Base-by-base conservation (phyloP, 2,797 vertebrate genomes). In the Enteromius fasciolatus region DNA sequence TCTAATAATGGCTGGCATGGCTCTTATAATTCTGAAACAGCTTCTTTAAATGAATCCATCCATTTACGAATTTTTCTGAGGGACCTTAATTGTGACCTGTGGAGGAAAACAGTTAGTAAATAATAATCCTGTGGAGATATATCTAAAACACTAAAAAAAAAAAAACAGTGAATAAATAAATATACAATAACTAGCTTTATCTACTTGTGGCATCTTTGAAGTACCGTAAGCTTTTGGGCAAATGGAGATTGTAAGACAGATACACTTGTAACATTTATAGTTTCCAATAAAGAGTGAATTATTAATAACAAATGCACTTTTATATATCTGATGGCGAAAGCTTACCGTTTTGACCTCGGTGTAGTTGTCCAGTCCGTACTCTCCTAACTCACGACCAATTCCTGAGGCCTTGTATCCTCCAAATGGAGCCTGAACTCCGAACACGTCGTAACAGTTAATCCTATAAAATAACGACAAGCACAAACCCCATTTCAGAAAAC, bases 321-420 rank as follows among this genome's bases (percentile, higher is more conserved):
- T n/a, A 33, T 79, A 6, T 5, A 23, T 39, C 50, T 17, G 31
- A 17, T n/a, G 33, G 25, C 25, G 33, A 73, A 73, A 15, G 20
- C 94, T 94, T 91, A 99, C 98, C 0, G 96, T 98, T 92, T 99
- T 99, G 88, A 99, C 96, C 90, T 99, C 98, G 0, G 97, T 93
- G 10, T 99, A 99, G 0, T 95, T 95, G 64, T 96, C 94, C 89
- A 99, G 91, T 0, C 96, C 96, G 0, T 99, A 98, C 83, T 98
- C 94, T 5, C 98, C 98, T 18, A 97, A 88, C 88, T 99, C 98
- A 84, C 98, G 91, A 28, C 98, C 97, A 0, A 86, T 96, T 18
- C 98, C 98, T 10, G 98, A 99, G 77, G 95, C 91, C 90, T 99
- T 99, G 92, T 97, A 99, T 23, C 98, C 98, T 0, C 98, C 98